These are phyloP conservation scores for Hemitrygon akajei DNA, from an alignment of 2,797 vertebrate genomes.

Conservation along the genomic window DNA sequence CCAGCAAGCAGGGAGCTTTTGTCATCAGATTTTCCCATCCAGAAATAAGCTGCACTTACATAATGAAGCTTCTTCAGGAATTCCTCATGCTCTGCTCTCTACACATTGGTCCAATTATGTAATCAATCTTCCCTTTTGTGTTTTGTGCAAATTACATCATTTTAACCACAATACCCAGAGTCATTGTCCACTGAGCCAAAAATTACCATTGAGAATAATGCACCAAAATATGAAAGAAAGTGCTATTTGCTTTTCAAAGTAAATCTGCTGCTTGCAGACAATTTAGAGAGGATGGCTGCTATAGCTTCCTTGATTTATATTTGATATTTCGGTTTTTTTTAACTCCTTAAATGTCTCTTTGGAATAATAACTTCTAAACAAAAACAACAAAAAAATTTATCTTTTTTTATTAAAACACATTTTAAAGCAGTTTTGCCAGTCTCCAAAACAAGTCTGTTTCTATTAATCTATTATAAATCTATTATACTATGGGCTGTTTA, in stretches of 20 bases:
- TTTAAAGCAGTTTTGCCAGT: neutral
- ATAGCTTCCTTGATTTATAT: neutral
- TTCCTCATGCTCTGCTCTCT: neutral
- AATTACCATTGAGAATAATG: neutral
- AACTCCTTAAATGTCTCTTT: neutral
- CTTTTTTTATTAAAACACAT: constrained; percentile 13
- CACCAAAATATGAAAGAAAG: neutral
- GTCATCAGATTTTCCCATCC: neutral
- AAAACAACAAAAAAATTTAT: neutral
- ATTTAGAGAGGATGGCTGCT: neutral
- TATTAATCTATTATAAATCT: neutral
- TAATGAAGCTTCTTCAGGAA: neutral
- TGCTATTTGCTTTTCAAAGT: neutral
- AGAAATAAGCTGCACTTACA: neutral
- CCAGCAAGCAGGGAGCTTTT: neutral
- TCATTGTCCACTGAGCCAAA: neutral
- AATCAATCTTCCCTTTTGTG: neutral
- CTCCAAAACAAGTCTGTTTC: neutral
- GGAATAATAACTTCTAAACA: neutral
- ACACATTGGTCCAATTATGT: neutral
- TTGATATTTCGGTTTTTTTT: neutral
- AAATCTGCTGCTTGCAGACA: neutral
- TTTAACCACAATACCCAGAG: neutral
- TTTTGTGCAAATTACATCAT: neutral
- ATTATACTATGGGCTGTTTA: neutral